Evolutionary conservation across 2,888 invertebrate genomes (phyloP).

Genomic region (Eucriotettix oculatus): DNA sequence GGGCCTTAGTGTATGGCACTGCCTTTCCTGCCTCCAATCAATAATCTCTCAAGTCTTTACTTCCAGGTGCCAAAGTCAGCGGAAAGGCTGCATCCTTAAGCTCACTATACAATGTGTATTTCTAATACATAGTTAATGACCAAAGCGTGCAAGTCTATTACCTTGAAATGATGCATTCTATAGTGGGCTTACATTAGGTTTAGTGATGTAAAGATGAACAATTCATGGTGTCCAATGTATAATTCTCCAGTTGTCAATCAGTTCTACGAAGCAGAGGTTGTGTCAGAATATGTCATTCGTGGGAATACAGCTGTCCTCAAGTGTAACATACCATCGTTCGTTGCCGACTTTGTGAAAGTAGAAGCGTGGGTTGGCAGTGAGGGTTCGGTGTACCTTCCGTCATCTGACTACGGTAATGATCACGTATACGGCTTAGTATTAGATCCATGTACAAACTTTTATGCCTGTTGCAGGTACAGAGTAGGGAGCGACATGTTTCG

Average conservation of each 20-base stretch:
- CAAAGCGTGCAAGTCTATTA: too few species aligned
- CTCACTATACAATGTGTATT: too few species aligned
- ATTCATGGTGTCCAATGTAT: too few species aligned
- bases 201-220: too few species aligned
- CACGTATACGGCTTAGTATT: background rate
- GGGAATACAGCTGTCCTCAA: slow-evolving; percentile 77
- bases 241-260: slow-evolving; percentile 62
- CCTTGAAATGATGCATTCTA: too few species aligned
- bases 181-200: too few species aligned
- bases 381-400: slow-evolving; percentile 50
- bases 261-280: slow-evolving; percentile 77
- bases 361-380: slow-evolving; percentile 56
- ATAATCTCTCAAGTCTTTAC: background rate
- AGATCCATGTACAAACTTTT: background rate
- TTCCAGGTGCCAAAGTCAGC: too few species aligned
- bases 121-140: too few species aligned
- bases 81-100: too few species aligned
- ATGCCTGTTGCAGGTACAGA: too few species aligned
- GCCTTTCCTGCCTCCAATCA: background rate
- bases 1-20: background rate
- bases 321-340: slow-evolving; percentile 80
- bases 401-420: slow-evolving; percentile 53
- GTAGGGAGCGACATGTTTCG: too few species aligned
- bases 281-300: slow-evolving; percentile 76
- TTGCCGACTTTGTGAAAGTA: slow-evolving; percentile 80